Conservation (phyloP, 2,888 invertebrate species). For the Amphimallon solstitiale region DNA sequence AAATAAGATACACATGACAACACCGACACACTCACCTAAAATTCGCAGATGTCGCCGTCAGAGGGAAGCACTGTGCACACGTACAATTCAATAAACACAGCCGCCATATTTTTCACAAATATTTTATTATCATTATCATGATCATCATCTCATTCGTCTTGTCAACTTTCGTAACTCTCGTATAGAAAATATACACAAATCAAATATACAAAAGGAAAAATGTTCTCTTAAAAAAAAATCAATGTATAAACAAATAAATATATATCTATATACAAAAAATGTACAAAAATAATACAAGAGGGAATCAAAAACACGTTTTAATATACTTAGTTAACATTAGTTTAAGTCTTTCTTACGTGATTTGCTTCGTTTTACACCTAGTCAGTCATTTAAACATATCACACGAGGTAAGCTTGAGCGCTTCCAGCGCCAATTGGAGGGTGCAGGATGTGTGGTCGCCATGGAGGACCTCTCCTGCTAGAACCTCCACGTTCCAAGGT, state of each 20-base stretch:
- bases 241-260: constrained; percentile 62
- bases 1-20: constrained; percentile 36
- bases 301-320: constrained; percentile 52
- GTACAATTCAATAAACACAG: constrained; percentile 32
- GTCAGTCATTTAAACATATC: constrained; percentile 65
- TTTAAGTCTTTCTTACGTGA: constrained; percentile 43
- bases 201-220: constrained; percentile 57
- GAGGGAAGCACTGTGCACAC: constrained; percentile 38
- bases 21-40: constrained; percentile 44
- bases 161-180: constrained; percentile 43
- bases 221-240: not conserved
- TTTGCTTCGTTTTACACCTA: constrained; percentile 50
- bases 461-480: constrained; percentile 64
- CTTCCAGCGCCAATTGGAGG: constrained; percentile 61
- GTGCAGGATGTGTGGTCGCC: constrained; percentile 66
- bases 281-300: constrained; percentile 64
- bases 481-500: constrained; percentile 78
- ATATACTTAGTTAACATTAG: constrained; percentile 22
- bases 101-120: constrained; percentile 58
- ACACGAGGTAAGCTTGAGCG: constrained; percentile 78
- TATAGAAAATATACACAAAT: constrained; percentile 65
- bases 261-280: constrained; percentile 63
- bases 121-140: constrained; percentile 59
- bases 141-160: constrained; percentile 1
- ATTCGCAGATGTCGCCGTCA: constrained; percentile 36